These are phyloP conservation scores for Hyposoter dolosus DNA, from an alignment of 2,888 invertebrate genomes.

Conservation along the genomic window DNA sequence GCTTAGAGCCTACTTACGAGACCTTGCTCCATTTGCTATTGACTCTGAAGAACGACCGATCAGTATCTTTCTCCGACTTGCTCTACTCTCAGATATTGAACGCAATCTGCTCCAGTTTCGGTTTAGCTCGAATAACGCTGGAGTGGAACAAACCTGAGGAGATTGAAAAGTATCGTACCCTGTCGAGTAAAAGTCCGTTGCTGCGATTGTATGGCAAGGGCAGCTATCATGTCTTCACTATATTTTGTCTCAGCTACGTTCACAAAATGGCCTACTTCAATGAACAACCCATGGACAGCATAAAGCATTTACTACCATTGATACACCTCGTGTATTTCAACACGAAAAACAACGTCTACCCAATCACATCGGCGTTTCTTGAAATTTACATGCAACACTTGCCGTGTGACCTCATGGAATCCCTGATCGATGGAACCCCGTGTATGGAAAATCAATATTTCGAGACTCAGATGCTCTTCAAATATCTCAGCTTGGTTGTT, in stretches of 20 bases:
- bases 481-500: neutral
- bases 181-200: neutral
- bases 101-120: neutral
- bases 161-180: neutral
- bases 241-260: neutral
- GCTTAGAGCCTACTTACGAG: neutral
- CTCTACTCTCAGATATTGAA: neutral
- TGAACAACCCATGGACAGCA: neutral
- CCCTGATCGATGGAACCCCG: neutral
- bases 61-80: neutral
- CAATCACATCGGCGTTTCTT: neutral
- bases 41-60: neutral
- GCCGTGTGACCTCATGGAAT: neutral
- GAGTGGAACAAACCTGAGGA: neutral
- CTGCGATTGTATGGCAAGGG: neutral
- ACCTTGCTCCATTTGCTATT: neutral
- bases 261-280: neutral
- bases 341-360: neutral
- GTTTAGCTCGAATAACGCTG: neutral
- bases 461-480: neutral
- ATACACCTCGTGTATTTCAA: neutral
- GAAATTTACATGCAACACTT: neutral
- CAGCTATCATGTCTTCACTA: neutral
- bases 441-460: neutral
- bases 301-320: neutral